Evolutionary conservation across 2,113 vertebrate species (phyloP).

Genomic region (Odocoileus virginianus): DNA sequence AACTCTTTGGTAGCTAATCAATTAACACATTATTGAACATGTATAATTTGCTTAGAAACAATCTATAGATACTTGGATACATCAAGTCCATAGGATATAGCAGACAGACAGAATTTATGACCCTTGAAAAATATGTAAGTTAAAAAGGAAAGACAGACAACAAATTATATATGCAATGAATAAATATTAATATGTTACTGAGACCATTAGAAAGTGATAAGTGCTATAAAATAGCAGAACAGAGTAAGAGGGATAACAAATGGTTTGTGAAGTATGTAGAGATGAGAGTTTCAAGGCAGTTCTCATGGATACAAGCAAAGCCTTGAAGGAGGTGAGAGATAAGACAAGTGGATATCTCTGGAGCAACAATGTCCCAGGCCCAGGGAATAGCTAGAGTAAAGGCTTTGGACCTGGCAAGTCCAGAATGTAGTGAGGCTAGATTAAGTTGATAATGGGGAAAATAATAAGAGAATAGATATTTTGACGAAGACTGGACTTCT

Average conservation of each 20-base stretch:
- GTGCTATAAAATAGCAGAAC: neutral
- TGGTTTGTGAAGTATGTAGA: neutral
- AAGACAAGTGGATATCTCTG: neutral
- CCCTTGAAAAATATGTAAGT: neutral
- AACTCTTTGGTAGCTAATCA: neutral
- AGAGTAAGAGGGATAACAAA: neutral
- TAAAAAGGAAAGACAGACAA: neutral
- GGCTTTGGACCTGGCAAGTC: neutral
- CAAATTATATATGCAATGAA: neutral
- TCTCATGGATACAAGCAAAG: neutral
- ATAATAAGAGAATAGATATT: neutral
- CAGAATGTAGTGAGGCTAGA: neutral
- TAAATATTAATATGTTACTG: neutral
- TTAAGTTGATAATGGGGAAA: neutral
- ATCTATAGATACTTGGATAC: neutral
- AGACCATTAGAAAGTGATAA: neutral
- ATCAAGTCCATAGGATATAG: neutral
- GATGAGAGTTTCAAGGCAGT: neutral
- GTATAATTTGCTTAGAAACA: neutral
- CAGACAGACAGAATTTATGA: neutral
- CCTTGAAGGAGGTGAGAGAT: neutral
- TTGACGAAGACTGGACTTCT: neutral
- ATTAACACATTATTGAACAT: neutral
- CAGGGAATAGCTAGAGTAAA: neutral
- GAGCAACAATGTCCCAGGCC: neutral